phyloP scores from a whole-genome alignment of 35 echinoderm and acorn worm species.

The Strongylocentrotus purpuratus region DNA sequence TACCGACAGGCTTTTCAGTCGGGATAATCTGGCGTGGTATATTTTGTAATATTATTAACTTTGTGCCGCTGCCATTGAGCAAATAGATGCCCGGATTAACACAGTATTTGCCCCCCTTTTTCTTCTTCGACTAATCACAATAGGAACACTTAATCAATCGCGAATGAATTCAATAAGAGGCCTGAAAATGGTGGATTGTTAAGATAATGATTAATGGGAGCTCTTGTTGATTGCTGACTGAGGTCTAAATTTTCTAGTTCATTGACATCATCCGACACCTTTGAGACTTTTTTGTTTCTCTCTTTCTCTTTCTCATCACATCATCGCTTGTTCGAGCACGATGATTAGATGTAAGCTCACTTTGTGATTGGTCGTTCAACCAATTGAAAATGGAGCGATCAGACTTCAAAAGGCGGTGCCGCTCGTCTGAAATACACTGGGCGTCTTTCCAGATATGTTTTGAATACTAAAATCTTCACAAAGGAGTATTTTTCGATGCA shows the following conservation, averaged over 20 bases:
- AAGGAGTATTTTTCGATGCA: neutral
- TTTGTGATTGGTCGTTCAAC: constrained; percentile 6
- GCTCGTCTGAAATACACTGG: neutral
- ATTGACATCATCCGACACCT: constrained; percentile 27
- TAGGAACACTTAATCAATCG: neutral
- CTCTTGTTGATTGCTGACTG: neutral
- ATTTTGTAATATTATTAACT: constrained; percentile 38
- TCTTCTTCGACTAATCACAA: neutral
- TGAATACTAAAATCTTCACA: constrained; percentile 11
- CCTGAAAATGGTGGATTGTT: neutral
- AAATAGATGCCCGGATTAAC: constrained; percentile 15
- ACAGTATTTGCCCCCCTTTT: neutral
- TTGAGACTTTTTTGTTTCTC: neutral
- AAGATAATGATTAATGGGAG: constrained; percentile 26
- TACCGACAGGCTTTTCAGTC: constrained; percentile 12
- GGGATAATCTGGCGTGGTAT: constrained; percentile 2
- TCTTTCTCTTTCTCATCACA: constrained; percentile 3
- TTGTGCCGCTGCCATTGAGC: neutral
- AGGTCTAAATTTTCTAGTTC: constrained; percentile 31
- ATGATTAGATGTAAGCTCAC: neutral
- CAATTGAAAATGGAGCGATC: neutral
- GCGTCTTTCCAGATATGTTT: neutral
- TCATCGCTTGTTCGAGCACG: neutral
- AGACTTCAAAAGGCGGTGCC: neutral
- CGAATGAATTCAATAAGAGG: neutral